Evolutionary conservation across 2,888 invertebrate genomes (phyloP).

Genomic region (Scotopteryx bipunctaria): DNA sequence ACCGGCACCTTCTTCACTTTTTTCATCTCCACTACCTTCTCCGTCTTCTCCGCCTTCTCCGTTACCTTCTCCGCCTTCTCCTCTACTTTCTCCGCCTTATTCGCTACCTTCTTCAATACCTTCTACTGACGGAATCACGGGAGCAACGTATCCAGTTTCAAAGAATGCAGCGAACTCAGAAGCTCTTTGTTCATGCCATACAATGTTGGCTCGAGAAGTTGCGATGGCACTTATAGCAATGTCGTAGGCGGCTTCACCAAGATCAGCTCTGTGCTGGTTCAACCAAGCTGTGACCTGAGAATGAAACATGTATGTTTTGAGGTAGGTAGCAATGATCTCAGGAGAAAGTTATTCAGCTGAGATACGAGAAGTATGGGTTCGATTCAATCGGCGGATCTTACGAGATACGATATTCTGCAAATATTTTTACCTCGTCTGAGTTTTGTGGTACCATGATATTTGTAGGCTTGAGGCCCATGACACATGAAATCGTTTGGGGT

Average conservation of each 20-base stretch:
- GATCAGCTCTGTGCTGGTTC: constrained; percentile 41
- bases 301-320: too few relatives aligned
- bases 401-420: too few relatives aligned
- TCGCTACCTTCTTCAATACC: neutral
- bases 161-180: constrained; percentile 59
- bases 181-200: constrained; percentile 54
- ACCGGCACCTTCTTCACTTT: neutral
- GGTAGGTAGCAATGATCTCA: too few relatives aligned
- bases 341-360: too few relatives aligned
- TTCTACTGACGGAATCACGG: too few relatives aligned
- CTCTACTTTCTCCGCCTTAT: neutral
- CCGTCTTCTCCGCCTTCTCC: neutral
- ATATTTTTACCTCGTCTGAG: too few relatives aligned
- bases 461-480: too few relatives aligned
- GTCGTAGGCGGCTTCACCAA: constrained; percentile 53
- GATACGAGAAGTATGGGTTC: too few relatives aligned
- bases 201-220: constrained; percentile 51
- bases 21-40: neutral
- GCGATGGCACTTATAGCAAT: constrained; percentile 49
- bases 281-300: constrained; percentile 64
- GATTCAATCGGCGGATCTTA: too few relatives aligned
- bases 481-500: too few relatives aligned
- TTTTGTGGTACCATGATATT: too few relatives aligned
- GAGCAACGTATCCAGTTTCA: constrained; percentile 61
- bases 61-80: constrained; percentile 9